A percentile compares a stretch with the other conserved stretches of the same genome.
Evolutionary conservation across 2,113 vertebrate genomes (phyloP).

Genomic region (Neodon shergylaensis): DNA sequence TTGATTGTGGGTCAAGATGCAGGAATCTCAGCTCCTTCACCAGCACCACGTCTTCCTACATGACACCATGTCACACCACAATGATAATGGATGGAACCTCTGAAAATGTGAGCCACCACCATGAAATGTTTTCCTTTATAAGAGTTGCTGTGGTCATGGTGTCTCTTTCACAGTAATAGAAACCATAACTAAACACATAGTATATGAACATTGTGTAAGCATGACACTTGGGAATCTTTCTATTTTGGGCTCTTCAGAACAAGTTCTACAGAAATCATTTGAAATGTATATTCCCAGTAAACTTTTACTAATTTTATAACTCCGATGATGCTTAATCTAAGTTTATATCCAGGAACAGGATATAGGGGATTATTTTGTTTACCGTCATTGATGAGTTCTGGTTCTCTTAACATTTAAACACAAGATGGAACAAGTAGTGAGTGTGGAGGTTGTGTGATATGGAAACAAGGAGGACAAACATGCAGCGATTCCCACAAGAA

Average conservation of each 20-base stretch:
- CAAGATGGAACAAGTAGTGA: neutral
- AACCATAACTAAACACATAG: neutral
- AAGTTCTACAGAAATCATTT: neutral
- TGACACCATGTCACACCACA: neutral
- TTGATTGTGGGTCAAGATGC: neutral
- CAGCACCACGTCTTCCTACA: neutral
- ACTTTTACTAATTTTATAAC: neutral
- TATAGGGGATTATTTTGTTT: neutral
- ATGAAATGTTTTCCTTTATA: neutral
- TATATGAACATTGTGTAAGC: neutral
- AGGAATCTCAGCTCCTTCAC: neutral
- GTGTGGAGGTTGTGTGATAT: neutral
- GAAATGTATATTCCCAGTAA: neutral
- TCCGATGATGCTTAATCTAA: neutral
- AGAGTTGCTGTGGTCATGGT: neutral
- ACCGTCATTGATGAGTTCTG: neutral
- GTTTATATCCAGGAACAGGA: neutral
- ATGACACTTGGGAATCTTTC: neutral
- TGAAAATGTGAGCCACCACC: neutral
- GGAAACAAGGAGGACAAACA: no score
- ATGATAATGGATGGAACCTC: neutral
- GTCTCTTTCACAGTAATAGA: neutral
- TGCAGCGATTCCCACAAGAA: neutral
- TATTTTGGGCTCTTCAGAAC: neutral
- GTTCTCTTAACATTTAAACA: neutral